Conservation (phyloP, 2,797 vertebrate species). For the Menidia menidia region DNA sequence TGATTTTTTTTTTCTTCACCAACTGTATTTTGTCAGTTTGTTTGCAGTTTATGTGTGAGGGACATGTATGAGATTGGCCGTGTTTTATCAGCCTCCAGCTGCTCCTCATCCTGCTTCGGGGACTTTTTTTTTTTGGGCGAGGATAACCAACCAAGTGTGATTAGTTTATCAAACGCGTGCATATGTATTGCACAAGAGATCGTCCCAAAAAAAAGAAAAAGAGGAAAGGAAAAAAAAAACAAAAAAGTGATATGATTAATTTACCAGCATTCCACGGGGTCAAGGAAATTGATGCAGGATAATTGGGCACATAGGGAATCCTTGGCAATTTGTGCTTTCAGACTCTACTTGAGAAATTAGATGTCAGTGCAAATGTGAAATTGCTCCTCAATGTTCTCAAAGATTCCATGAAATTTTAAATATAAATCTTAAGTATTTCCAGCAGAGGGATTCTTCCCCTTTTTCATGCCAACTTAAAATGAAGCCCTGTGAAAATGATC, state of each 20-base stretch:
- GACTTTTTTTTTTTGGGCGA: constrained; percentile 81
- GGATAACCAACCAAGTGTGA: constrained; percentile 81
- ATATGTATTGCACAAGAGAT: constrained; percentile 81
- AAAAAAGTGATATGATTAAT: constrained; percentile 84
- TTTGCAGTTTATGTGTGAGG: not conserved
- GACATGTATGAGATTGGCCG: constrained; percentile 10
- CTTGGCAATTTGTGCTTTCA: constrained; percentile 87
- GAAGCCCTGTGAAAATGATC: constrained; percentile 82
- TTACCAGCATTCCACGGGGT: constrained; percentile 86
- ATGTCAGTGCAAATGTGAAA: constrained; percentile 89
- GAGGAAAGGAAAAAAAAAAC: constrained; percentile 41
- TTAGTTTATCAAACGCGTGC: constrained; percentile 87
- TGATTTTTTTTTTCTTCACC: not conserved
- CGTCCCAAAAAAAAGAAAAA: constrained; percentile 66
- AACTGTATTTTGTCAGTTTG: constrained; percentile 10
- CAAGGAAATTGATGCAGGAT: constrained; percentile 87
- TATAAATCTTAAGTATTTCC: constrained; percentile 86
- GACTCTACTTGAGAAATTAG: constrained; percentile 87
- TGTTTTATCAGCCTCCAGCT: constrained; percentile 62
- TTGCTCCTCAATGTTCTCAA: constrained; percentile 88
- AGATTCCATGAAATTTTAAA: constrained; percentile 88
- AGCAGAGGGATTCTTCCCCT: constrained; percentile 77
- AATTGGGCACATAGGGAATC: constrained; percentile 89
- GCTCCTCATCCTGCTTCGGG: constrained; percentile 79
- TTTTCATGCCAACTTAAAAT: constrained; percentile 80